These are phyloP conservation scores for Zaprionus africanus DNA, from an alignment of 1,140 invertebrate species.

Conservation along the genomic window DNA sequence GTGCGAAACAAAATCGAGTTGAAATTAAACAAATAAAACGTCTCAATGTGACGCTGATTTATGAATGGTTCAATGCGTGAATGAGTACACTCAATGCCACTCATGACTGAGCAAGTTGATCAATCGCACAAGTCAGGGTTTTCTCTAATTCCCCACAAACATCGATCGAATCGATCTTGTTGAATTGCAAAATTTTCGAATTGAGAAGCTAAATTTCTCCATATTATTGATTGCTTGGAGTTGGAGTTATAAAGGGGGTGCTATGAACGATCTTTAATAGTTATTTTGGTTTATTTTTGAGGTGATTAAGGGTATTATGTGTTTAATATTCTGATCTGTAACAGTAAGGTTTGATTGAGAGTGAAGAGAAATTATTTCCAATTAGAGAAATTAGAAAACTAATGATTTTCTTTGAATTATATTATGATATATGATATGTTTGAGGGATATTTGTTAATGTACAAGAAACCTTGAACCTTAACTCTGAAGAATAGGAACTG, in stretches of 20 bases:
- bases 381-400: too few species aligned
- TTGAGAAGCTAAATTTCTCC: background rate
- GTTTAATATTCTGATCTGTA: background rate
- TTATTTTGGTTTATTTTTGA: background rate
- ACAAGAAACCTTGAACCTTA: background rate
- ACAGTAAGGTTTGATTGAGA: background rate
- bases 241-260: background rate
- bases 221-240: background rate
- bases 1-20: conserved; percentile 34
- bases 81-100: background rate
- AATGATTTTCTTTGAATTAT: too few species aligned
- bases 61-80: conserved; percentile 48
- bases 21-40: conserved; percentile 77
- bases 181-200: background rate
- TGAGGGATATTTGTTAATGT: background rate
- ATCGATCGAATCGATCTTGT: conserved; percentile 4
- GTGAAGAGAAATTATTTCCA: background rate
- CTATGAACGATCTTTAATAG: background rate
- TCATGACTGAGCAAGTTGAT: conserved; percentile 1
- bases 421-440: background rate
- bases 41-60: conserved; percentile 64
- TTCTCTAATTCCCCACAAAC: background rate
- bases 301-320: background rate
- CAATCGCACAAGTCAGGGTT: conserved; percentile 13
- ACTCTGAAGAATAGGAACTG: background rate